These are phyloP conservation scores for Melopsittacus undulatus DNA, from an alignment of 2,797 vertebrate species.

Conservation along the genomic window DNA sequence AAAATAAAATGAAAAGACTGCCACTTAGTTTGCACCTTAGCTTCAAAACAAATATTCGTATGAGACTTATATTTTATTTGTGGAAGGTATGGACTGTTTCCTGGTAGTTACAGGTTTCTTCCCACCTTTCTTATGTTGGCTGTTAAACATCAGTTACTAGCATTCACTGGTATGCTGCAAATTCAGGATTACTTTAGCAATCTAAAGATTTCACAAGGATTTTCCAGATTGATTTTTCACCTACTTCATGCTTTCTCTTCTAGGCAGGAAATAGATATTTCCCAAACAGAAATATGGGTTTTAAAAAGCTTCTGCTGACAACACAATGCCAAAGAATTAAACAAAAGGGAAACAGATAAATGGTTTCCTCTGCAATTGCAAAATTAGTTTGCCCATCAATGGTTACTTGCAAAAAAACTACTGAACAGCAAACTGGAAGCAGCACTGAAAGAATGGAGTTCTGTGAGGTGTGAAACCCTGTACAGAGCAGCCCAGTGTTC, in stretches of 20 bases:
- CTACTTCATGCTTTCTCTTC: not conserved
- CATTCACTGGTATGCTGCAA: not conserved
- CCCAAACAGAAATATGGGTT: not conserved
- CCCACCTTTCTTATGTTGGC: not conserved
- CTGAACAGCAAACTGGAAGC: not conserved
- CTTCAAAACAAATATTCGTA: not conserved
- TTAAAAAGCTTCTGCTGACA: not conserved
- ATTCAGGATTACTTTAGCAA: not conserved
- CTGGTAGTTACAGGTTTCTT: not conserved
- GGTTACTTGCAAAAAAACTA: not conserved
- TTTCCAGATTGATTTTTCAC: not conserved
- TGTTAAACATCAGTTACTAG: not conserved
- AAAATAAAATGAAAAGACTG: not conserved
- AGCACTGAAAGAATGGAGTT: not conserved
- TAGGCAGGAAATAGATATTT: not conserved
- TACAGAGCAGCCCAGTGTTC: not conserved
- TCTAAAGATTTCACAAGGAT: not conserved
- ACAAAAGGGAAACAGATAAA: not conserved
- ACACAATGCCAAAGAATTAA: not conserved
- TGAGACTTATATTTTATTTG: not conserved
- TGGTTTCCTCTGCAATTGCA: not conserved
- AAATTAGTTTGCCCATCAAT: not conserved
- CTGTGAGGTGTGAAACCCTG: not conserved
- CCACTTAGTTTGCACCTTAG: not conserved
- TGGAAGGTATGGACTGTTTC: not conserved